These are phyloP conservation scores for Akabosia matsudoensis DNA, from an alignment of 1,140 invertebrate genomes.

Conservation along the genomic window DNA sequence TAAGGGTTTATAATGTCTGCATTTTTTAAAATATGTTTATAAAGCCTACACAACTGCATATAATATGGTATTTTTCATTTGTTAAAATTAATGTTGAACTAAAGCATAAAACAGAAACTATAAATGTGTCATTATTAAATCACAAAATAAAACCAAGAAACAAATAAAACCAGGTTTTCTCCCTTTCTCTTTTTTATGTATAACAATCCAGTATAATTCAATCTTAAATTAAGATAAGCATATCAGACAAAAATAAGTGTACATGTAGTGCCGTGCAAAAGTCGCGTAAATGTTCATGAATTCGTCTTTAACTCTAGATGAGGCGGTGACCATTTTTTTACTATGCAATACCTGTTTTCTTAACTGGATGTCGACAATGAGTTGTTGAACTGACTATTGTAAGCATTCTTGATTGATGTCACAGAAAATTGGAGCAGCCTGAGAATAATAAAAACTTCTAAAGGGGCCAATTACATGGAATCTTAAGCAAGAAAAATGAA, in stretches of 20 bases:
- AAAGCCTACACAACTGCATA: no score
- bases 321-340: not conserved
- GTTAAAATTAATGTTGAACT: not conserved
- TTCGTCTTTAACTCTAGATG: not conserved
- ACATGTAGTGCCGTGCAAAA: not conserved
- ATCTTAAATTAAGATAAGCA: not conserved
- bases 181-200: not conserved
- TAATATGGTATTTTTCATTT: no score
- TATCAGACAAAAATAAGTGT: not conserved
- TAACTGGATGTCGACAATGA: not conserved
- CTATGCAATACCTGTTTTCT: not conserved
- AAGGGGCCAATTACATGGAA: not conserved
- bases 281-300: not conserved
- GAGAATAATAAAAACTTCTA: not conserved
- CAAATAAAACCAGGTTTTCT: not conserved
- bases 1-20: no score
- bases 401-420: not conserved
- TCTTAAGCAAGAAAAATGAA: not conserved
- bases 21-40: no score
- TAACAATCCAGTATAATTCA: not conserved
- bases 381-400: not conserved
- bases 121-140: constrained; percentile 10
- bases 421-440: not conserved
- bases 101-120: constrained; percentile 17
- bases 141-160: constrained; percentile 1